Evolutionary conservation across 2,113 vertebrate species (phyloP), one percentile per base, ranked within the genome.

Genomic region (Tetraodon nigroviridis): DNA sequence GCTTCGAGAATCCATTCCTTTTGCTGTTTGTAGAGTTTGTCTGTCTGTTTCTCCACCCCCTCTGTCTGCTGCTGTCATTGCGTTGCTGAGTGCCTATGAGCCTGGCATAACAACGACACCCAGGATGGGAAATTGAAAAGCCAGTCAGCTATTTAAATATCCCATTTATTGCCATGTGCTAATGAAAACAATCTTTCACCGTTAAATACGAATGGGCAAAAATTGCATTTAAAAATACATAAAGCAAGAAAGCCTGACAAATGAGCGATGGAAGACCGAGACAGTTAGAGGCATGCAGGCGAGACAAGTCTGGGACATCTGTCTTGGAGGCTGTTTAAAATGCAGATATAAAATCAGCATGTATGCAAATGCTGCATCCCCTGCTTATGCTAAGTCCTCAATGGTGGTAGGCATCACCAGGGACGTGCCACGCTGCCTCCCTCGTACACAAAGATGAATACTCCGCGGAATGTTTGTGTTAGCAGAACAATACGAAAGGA

Each of bases 161-260:
- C 79, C 77, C 75, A 71, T 83, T 86, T 83, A 86, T 85, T 86
- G 81, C 87, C 85, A 82, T 48, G 71, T 13, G 37, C 73, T 83
- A 88, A 89, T 89, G 81, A 90, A 90, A 90, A 90, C 84, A 84
- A 86, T 87, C 57, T 76, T 83, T 87, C 81, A 85, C 73, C 79
- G 85, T 86, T 82, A 77, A 80, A 82, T 87, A 63, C 84, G 64
- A 85, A 84, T 76, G 58, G 71, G 48, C 51, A 54, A 69, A 44
- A 86, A 82, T 83, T 78, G 71, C 80, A 78, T 87, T 71, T 78
- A 79, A 83, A 88, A 85, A 86, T 41, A 84, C 65, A 87, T 82
- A 82, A 87, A 81, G 72, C 82, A 84, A 71, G 64, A 71, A 62
- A 64, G 80, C 79, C 73, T 84, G 79, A 85, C 80, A 79, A 83